Evolutionary conservation across 2,797 vertebrate species (phyloP).

Genomic region (Pithecia hirsuta): DNA sequence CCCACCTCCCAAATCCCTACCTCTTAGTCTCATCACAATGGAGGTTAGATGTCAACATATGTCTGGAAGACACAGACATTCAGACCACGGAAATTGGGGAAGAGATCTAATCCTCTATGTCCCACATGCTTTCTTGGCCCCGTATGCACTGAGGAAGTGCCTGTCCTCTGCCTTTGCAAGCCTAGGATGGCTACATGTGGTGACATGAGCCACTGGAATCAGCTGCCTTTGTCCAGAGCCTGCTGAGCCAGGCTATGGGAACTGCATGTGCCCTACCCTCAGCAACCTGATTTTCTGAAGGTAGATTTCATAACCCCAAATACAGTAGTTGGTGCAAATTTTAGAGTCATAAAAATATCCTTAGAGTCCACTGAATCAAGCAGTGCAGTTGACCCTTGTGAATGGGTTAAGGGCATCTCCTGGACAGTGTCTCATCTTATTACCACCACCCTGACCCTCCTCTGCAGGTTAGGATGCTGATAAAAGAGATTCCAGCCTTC

Average conservation of each 20-base stretch:
- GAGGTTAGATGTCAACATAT: not conserved
- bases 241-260: not conserved
- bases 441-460: rapidly evolving
- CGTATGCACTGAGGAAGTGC: not conserved
- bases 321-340: not conserved
- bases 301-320: not conserved
- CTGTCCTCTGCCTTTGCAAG: not conserved
- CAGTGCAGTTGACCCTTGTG: not conserved
- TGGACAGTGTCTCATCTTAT: not conserved
- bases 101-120: not conserved
- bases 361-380: not conserved
- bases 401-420: not conserved
- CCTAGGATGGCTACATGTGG: not conserved
- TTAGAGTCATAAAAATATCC: not conserved
- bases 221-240: not conserved
- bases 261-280: not conserved
- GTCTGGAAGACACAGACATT: not conserved
- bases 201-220: not conserved
- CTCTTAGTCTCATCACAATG: not conserved
- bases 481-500: not conserved
- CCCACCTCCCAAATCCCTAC: not conserved
- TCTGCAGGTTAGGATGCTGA: not conserved
- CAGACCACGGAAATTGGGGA: not conserved
- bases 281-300: not conserved
- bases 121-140: not conserved